Evolutionary conservation across 2,113 vertebrate species (phyloP), one percentile per base, ranked within the genome.

Genomic region (Oreochromis niloticus): DNA sequence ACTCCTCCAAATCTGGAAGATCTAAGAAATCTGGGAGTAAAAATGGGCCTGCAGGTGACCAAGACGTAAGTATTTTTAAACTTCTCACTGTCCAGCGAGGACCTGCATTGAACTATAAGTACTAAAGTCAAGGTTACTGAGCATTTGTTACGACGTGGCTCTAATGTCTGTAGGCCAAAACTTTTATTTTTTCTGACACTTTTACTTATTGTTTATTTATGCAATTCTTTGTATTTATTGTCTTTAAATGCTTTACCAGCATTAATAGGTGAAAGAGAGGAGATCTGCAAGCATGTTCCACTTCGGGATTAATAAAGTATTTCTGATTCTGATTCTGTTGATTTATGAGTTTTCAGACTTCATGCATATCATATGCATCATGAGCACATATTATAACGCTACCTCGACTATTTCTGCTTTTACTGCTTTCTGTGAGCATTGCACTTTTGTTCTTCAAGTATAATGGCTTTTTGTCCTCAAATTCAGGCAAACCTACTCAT

Each of bases 1-100:
- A 98, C 91, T 95, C 96, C 95, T 93, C 97, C 81, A 98, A 98
- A 96, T 93, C 96, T 86, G 97, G 95, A 34, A 99, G 97, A 95
- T 96, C 96, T 87, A 97, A 96, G 30, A 98, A 97, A 96, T 96
- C 92, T 89, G 93, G 95, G 91, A 93, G 92, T 80, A 98, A 98
- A 97, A 97, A 98, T 93, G 97, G 96, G 63, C 97, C 97, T 95
- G 96, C 97, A 61, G 93, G 96, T 66, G 97, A 98, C 56, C 91
- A 97, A 61, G 97, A 98, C 93, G 98, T 98, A 97, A 89, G 91
- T 88, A 13, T 73, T 78, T 9, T 75, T 30, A 1, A 80, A 88
- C 39, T 83, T 92, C 55, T 68, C 8, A 27, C 9, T 50, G 22
- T 75, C 1, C 32, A 57, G 19, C 55, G 1, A 82, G 55, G 14